Percentiles rank a stretch among this genome's conserved stretches.
Evolutionary conservation across 2,888 invertebrate genomes (phyloP).

Genomic region (Petrolisthes cinctipes): DNA sequence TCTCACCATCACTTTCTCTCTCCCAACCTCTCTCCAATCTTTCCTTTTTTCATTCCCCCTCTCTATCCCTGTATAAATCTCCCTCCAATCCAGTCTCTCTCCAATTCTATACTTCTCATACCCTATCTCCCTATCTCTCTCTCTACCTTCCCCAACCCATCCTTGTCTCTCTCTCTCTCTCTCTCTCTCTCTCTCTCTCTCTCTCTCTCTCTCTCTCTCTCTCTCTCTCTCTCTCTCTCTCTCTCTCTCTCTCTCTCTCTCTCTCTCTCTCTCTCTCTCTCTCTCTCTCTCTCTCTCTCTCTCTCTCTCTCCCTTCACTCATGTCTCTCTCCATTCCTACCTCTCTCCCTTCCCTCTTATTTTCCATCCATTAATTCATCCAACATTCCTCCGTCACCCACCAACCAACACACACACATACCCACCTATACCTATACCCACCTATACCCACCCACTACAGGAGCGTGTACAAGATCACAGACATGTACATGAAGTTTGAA

Average conservation of each 20-base stretch:
- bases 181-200: background rate
- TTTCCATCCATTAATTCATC: background rate
- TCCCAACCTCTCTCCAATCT: too few species aligned
- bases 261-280: background rate
- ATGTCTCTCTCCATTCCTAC: background rate
- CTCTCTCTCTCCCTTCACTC: background rate
- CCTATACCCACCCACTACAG: background rate
- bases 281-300: background rate
- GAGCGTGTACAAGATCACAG: constrained; percentile 40
- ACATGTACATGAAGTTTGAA: constrained; percentile 56
- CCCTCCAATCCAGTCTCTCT: too few species aligned
- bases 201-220: background rate
- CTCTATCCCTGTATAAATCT: too few species aligned
- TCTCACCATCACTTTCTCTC: too few species aligned
- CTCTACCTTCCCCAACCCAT: background rate
- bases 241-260: background rate
- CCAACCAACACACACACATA: constrained; percentile 4
- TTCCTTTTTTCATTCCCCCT: too few species aligned
- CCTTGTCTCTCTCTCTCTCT: background rate
- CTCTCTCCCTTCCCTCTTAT: background rate
- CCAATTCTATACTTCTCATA: too few species aligned
- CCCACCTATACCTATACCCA: too few species aligned
- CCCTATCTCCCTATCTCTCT: background rate
- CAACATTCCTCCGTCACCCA: background rate
- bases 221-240: background rate